These are phyloP conservation scores for Enteromius fasciolatus DNA, from an alignment of 2,797 vertebrate genomes.

Conservation along the genomic window DNA sequence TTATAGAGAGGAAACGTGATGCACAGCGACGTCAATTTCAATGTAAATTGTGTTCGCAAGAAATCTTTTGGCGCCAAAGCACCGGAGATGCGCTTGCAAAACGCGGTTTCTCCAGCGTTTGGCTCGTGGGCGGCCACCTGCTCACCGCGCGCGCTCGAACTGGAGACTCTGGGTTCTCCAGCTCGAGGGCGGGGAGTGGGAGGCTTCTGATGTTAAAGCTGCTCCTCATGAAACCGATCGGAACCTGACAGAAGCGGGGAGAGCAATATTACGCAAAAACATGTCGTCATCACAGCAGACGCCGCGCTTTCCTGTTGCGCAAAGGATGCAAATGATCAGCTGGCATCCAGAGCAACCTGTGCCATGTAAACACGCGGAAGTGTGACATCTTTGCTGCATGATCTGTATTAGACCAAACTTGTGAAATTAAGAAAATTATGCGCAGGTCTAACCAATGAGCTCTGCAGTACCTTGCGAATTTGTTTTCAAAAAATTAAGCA, in stretches of 20 bases:
- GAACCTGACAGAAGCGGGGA: conserved; percentile 38
- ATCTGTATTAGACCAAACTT: neutral
- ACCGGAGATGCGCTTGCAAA: conserved; percentile 36
- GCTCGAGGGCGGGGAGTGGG: conserved; percentile 54
- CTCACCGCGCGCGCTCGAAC: conserved; percentile 26
- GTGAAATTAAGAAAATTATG: neutral
- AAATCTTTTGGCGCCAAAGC: conserved; percentile 23
- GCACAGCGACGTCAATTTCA: neutral
- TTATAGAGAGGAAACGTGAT: too few species aligned
- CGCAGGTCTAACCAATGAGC: neutral
- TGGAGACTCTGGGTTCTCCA: conserved; percentile 44
- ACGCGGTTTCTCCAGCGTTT: conserved; percentile 29
- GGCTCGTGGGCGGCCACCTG: conserved; percentile 57
- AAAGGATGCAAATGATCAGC: conserved; percentile 10
- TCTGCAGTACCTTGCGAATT: neutral
- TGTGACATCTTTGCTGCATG: neutral
- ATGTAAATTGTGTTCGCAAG: neutral
- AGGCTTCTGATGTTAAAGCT: conserved; percentile 55
- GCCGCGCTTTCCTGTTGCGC: neutral
- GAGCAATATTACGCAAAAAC: conserved; percentile 36
- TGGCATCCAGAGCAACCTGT: conserved; percentile 1
- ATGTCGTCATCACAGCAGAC: conserved; percentile 33
- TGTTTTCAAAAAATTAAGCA: neutral
- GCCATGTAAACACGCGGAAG: neutral
- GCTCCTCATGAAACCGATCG: conserved; percentile 29